These are phyloP conservation scores for Brachyptera risi DNA, from an alignment of 2,888 invertebrate species.

Conservation along the genomic window DNA sequence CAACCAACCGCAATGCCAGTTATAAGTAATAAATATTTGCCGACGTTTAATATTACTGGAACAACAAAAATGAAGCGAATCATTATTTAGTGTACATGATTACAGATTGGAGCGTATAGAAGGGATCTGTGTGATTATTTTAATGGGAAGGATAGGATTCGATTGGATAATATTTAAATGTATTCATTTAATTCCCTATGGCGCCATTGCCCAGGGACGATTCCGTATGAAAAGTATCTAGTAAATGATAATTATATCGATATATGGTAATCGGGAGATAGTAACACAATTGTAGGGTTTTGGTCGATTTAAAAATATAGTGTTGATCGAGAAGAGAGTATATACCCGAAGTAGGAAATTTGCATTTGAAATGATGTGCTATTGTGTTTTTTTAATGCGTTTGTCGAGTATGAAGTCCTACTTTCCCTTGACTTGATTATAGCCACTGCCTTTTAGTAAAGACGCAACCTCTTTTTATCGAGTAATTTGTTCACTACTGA, in stretches of 20 bases:
- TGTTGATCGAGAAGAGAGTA: not conserved
- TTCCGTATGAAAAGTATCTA: not conserved
- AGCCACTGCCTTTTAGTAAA: too few relatives aligned
- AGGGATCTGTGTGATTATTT: constrained; percentile 18
- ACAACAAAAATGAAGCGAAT: constrained; percentile 1
- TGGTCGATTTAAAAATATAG: constrained; percentile 2
- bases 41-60: constrained; percentile 6
- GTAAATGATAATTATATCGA: constrained; percentile 16
- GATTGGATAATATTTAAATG: constrained; percentile 18
- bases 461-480: not conserved
- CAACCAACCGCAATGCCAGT: constrained; percentile 8
- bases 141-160: constrained; percentile 16
- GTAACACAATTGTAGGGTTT: constrained; percentile 8
- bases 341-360: not conserved
- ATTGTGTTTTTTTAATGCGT: not conserved
- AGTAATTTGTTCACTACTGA: not conserved
- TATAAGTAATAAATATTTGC: constrained; percentile 14
- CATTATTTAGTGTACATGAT: constrained; percentile 16
- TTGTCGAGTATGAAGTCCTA: not conserved
- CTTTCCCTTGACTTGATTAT: too few relatives aligned
- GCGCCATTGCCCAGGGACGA: constrained; percentile 7
- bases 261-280: constrained; percentile 13
- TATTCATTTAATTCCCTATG: constrained; percentile 3
- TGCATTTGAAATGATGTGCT: not conserved
- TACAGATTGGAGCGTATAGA: not conserved